A percentile compares a stretch with the other conserved stretches of the same genome.
Conservation (phyloP, 2,888 invertebrate genomes). For the Gisinianus flammeolus region DNA sequence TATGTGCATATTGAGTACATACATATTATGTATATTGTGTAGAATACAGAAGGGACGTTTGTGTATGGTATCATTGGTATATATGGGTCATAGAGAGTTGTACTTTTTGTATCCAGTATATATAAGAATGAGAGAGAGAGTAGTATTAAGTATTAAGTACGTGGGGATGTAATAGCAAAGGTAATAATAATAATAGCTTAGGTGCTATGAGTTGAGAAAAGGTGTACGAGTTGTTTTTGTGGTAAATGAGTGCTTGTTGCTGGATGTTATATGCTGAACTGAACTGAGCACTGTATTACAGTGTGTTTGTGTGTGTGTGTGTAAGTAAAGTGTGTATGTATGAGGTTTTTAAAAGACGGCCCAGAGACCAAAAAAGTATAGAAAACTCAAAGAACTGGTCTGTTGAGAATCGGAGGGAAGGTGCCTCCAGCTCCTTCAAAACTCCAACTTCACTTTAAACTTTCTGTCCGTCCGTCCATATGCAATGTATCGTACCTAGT, state of each 20-base stretch:
- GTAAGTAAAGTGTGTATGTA: neutral
- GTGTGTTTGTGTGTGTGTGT: neutral
- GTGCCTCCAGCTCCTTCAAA: conserved; percentile 15
- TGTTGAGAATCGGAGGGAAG: conserved; percentile 22
- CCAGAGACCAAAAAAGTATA: neutral
- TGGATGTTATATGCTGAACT: neutral
- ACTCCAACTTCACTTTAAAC: neutral
- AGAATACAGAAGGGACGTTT: neutral
- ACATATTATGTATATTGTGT: too few species aligned
- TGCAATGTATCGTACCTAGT: neutral
- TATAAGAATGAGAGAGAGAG: too few species aligned
- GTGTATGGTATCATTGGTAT: too few species aligned
- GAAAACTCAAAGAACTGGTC: conserved; percentile 30
- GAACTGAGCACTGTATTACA: neutral
- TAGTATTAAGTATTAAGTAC: neutral
- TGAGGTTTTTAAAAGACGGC: neutral
- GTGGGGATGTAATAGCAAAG: neutral
- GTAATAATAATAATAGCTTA: conserved; percentile 29
- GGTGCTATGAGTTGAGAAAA: conserved; percentile 26
- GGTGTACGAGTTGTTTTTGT: conserved; percentile 30
- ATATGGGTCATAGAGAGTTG: too few species aligned
- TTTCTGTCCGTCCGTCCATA: neutral
- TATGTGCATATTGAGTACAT: neutral
- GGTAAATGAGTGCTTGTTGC: conserved; percentile 6
- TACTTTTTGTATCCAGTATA: too few species aligned